A percentile compares a stretch with the other conserved stretches of the same genome.
Conservation (phyloP, 2,888 invertebrate species). For the Hyles lineata region DNA sequence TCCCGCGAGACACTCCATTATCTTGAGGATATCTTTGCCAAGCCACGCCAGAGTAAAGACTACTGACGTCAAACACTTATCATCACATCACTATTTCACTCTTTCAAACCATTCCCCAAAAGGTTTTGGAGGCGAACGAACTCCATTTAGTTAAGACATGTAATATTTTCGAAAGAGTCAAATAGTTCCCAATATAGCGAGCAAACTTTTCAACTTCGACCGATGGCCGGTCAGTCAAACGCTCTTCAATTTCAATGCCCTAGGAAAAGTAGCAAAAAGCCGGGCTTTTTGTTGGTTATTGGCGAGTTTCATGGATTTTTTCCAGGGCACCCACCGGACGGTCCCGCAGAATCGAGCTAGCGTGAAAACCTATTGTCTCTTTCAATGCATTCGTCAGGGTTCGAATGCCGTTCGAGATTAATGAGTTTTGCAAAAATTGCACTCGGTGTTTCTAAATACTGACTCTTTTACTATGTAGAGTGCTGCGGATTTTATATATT, state of each 20-base stretch:
- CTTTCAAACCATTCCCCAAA: neutral
- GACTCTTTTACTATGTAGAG: neutral
- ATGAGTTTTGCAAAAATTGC: neutral
- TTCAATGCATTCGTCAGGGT: constrained; percentile 13
- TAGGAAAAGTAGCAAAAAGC: constrained; percentile 14
- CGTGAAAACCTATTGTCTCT: constrained; percentile 21
- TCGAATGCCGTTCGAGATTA: constrained; percentile 13
- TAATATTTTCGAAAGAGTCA: constrained; percentile 11
- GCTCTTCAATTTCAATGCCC: constrained; percentile 20
- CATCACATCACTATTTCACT: too few relatives aligned
- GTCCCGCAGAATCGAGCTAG: neutral
- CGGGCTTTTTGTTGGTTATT: constrained; percentile 9
- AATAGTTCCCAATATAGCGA: constrained; percentile 8
- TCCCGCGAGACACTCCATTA: too few relatives aligned
- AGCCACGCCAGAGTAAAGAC: too few relatives aligned
- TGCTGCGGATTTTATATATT: neutral
- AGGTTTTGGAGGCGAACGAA: neutral
- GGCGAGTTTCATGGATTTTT: constrained; percentile 14
- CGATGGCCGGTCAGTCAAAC: constrained; percentile 20
- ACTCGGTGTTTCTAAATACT: neutral
- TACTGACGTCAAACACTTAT: too few relatives aligned
- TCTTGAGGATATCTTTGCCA: too few relatives aligned
- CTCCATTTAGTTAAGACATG: neutral
- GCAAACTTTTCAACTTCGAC: constrained; percentile 11
- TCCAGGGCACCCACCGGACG: neutral